A percentile compares a stretch with the other conserved stretches of the same genome.
These are phyloP conservation scores for Drosophila orena DNA, from an alignment of 1,140 invertebrate genomes.

Conservation along the genomic window DNA sequence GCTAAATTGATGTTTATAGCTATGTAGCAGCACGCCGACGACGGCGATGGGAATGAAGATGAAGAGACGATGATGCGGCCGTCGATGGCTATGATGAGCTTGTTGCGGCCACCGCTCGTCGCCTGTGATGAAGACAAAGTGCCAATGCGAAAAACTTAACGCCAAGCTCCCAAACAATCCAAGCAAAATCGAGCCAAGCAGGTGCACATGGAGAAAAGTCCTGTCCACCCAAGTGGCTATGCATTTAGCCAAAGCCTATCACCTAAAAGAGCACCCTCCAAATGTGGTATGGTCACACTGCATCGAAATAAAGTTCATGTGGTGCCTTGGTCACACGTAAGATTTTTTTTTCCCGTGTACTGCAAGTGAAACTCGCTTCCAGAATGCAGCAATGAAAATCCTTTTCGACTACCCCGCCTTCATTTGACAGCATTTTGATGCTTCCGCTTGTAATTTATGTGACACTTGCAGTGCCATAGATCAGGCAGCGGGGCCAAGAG, in stretches of 20 bases:
- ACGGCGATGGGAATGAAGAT: slow-evolving; percentile 49
- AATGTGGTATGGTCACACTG: background rate
- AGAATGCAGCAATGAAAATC: slow-evolving; percentile 68
- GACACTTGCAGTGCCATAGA: slow-evolving; percentile 79
- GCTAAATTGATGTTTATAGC: slow-evolving; percentile 83
- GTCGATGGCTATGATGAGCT: slow-evolving; percentile 77
- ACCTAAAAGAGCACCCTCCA: background rate
- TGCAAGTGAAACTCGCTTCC: slow-evolving; percentile 41
- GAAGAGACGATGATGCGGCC: slow-evolving; percentile 63
- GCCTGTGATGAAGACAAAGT: slow-evolving; percentile 75
- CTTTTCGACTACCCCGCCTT: slow-evolving; percentile 41
- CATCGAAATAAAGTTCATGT: background rate
- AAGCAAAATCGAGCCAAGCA: slow-evolving; percentile 27
- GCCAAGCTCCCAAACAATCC: slow-evolving; percentile 54
- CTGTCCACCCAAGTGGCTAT: too few species aligned
- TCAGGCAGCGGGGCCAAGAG: slow-evolving; percentile 54
- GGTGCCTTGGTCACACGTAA: background rate
- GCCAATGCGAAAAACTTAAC: slow-evolving; percentile 77
- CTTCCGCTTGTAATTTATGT: slow-evolving; percentile 82
- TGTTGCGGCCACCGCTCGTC: slow-evolving; percentile 61
- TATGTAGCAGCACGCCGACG: slow-evolving; percentile 67
- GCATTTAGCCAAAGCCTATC: too few species aligned
- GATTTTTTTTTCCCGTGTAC: slow-evolving; percentile 3
- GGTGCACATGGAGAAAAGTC: slow-evolving; percentile 9
- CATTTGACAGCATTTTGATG: slow-evolving; percentile 78